Percentiles rank a stretch among this genome's conserved stretches.
These are phyloP conservation scores for Euphydryas editha DNA, from an alignment of 2,888 invertebrate genomes.

Conservation along the genomic window DNA sequence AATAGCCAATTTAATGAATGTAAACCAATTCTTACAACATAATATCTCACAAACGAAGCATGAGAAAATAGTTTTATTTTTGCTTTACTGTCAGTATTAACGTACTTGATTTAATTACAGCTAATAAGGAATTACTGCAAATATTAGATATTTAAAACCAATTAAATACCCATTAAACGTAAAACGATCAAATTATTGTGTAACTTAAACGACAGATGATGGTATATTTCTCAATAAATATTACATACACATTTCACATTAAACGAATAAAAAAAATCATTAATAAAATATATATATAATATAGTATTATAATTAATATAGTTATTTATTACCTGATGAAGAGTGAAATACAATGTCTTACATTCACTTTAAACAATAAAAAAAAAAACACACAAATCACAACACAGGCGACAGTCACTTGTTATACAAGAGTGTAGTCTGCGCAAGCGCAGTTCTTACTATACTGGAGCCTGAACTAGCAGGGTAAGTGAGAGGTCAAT, in stretches of 20 bases:
- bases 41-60: not conserved
- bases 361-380: constrained; percentile 27
- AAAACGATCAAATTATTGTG: not conserved
- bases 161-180: not conserved
- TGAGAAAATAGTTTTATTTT: constrained; percentile 5
- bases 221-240: not conserved
- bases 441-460: constrained; percentile 48
- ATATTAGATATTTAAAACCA: not conserved
- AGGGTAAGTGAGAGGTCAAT: constrained; percentile 33
- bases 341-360: constrained; percentile 23
- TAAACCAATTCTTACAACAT: constrained; percentile 5
- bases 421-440: constrained; percentile 39
- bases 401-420: constrained; percentile 34
- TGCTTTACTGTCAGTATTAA: not conserved
- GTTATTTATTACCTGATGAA: constrained; percentile 26
- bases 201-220: not conserved
- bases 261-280: no score
- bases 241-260: not conserved
- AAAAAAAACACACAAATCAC: constrained; percentile 32
- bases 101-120: not conserved
- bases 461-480: constrained; percentile 32
- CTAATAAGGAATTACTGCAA: not conserved
- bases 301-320: not conserved
- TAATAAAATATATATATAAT: not conserved
- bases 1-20: not conserved